Evolutionary conservation across 2,888 invertebrate genomes (phyloP).

Genomic region (Slavum lentiscoides): DNA sequence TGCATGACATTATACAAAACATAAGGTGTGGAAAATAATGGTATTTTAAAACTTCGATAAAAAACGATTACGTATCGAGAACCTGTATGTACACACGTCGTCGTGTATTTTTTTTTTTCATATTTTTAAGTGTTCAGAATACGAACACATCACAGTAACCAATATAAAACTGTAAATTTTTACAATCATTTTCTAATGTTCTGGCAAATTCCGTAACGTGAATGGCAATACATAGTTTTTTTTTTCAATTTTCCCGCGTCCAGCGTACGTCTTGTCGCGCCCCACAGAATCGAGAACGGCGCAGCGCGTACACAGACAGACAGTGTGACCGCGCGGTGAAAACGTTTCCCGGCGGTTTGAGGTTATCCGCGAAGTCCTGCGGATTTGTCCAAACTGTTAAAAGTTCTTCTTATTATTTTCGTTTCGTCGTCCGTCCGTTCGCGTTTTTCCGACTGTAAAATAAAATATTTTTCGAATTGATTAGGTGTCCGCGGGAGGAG

Average conservation of each 20-base stretch:
- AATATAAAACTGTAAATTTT: no score
- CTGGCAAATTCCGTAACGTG: no score
- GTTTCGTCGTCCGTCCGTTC: conserved; percentile 6
- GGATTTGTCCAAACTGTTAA: conserved; percentile 44
- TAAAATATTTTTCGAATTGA: no score
- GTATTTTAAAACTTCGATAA: not conserved
- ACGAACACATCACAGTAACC: no score
- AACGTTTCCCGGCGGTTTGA: conserved; percentile 5
- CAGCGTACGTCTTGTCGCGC: not conserved
- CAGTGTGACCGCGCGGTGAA: conserved; percentile 30
- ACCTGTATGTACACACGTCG: no score
- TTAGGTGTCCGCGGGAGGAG: no score
- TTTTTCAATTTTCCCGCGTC: not conserved
- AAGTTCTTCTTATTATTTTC: conserved; percentile 44
- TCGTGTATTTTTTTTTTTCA: no score
- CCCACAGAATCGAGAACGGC: not conserved
- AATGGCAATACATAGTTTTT: no score
- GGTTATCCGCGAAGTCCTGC: conserved; percentile 27
- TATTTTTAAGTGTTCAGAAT: no score
- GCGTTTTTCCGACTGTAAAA: no score
- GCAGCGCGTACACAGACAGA: not conserved
- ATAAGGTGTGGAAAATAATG: not conserved
- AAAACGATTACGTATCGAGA: not conserved
- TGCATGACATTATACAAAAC: no score
- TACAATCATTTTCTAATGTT: no score